Percentiles rank a stretch among this genome's conserved stretches.
Evolutionary conservation across 2,888 invertebrate species (phyloP).

Genomic region (Acanthosepion lycidas): DNA sequence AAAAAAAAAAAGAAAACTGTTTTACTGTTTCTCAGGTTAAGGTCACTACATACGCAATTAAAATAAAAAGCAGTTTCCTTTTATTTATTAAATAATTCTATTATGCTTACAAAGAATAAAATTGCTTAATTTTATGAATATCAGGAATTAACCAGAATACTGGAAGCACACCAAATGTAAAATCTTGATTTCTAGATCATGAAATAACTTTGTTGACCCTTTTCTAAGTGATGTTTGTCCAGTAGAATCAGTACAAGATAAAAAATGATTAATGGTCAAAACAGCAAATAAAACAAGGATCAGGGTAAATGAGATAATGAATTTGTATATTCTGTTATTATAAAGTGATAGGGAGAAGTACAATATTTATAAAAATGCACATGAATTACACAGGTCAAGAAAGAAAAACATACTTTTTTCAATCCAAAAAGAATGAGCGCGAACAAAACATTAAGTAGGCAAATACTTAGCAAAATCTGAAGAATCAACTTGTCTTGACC

Average conservation of each 20-base stretch:
- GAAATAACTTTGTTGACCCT: not conserved
- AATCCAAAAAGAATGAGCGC: not conserved
- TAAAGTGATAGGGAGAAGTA: not conserved
- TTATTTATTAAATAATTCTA: not conserved
- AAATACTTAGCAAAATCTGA: too few relatives aligned
- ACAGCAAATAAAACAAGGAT: not conserved
- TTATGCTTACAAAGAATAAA: not conserved
- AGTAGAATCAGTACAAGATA: not conserved
- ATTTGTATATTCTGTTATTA: not conserved
- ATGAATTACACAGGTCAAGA: not conserved
- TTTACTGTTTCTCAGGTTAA: not conserved
- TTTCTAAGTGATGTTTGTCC: not conserved
- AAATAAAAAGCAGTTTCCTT: not conserved
- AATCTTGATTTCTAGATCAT: not conserved
- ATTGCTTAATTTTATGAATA: not conserved
- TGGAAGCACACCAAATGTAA: not conserved
- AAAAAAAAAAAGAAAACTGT: not conserved
- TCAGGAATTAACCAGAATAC: slow-evolving; percentile 33
- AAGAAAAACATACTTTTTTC: not conserved
- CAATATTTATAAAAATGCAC: slow-evolving; percentile 24
- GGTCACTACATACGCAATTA: not conserved
- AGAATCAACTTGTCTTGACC: too few relatives aligned
- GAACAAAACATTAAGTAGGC: too few relatives aligned
- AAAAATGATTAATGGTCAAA: not conserved
- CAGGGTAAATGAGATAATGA: not conserved